Conservation (phyloP, 2,888 invertebrate species). For the Habroteleia sp. region DNA sequence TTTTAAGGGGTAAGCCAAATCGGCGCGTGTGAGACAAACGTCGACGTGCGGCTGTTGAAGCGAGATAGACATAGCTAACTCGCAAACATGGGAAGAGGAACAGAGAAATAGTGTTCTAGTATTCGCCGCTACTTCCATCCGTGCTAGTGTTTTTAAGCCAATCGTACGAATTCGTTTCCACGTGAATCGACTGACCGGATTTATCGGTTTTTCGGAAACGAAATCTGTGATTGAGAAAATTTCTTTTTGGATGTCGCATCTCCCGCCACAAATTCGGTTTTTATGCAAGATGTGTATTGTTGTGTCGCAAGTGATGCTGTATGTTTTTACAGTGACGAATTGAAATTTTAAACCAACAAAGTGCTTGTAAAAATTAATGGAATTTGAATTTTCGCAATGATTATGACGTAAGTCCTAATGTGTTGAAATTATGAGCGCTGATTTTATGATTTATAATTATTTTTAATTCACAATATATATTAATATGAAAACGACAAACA, state of each 20-base stretch:
- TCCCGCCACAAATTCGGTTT: no score
- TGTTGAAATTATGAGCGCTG: no score
- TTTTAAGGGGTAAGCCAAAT: constrained; percentile 65
- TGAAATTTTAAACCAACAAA: neutral
- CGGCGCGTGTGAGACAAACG: constrained; percentile 51
- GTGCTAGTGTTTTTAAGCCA: constrained; percentile 70
- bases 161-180: constrained; percentile 62
- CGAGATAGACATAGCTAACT: constrained; percentile 36
- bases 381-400: no score
- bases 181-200: constrained; percentile 54
- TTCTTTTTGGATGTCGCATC: neutral
- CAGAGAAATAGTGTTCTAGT: constrained; percentile 61
- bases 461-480: no score
- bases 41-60: constrained; percentile 15
- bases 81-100: constrained; percentile 48
- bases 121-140: constrained; percentile 67
- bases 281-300: neutral
- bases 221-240: constrained; percentile 5
- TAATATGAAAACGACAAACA: no score
- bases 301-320: neutral
- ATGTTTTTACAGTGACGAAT: constrained; percentile 2
- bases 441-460: no score
- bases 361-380: neutral
- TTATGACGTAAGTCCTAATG: no score
- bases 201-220: constrained; percentile 13